Conservation (phyloP, 2,113 vertebrate genomes). For the Nansenia antarctica region DNA sequence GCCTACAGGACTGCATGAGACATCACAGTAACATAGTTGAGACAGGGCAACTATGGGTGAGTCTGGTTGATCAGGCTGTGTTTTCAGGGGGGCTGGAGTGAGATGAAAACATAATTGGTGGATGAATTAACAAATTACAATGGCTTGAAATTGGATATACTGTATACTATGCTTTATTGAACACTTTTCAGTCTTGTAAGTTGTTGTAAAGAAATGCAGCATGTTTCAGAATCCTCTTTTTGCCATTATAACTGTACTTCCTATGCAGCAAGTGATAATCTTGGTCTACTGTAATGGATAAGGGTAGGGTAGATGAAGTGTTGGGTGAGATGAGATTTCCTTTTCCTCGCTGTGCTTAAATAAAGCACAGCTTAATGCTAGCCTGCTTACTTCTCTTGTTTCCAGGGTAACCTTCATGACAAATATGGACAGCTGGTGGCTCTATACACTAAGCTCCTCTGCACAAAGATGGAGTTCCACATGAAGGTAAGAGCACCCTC, state of each 20-base stretch:
- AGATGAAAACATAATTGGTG: neutral
- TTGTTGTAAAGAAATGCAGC: neutral
- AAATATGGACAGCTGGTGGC: slow-evolving; percentile 88
- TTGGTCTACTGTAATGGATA: neutral
- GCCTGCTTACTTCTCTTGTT: slow-evolving; percentile 4
- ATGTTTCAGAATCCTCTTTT: neutral
- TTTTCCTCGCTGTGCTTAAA: neutral
- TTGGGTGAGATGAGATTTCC: neutral
- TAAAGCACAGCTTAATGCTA: slow-evolving; percentile 5
- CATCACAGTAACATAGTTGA: slow-evolving; percentile 91
- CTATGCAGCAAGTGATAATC: neutral
- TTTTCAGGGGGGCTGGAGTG: neutral
- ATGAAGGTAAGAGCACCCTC: slow-evolving; percentile 75
- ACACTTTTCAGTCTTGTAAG: neutral
- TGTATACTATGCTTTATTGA: neutral
- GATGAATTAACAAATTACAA: neutral
- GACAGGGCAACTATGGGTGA: slow-evolving; percentile 89
- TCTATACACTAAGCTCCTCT: slow-evolving; percentile 84
- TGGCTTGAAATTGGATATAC: neutral
- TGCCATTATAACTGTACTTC: neutral
- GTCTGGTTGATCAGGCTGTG: slow-evolving; percentile 36
- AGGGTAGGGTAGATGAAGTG: neutral
- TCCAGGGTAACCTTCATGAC: slow-evolving; percentile 86
- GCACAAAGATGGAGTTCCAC: slow-evolving; percentile 93
- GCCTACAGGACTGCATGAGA: slow-evolving; percentile 93